Base-by-base conservation (phyloP, 2,113 vertebrate genomes). In the Zapornia atra region DNA sequence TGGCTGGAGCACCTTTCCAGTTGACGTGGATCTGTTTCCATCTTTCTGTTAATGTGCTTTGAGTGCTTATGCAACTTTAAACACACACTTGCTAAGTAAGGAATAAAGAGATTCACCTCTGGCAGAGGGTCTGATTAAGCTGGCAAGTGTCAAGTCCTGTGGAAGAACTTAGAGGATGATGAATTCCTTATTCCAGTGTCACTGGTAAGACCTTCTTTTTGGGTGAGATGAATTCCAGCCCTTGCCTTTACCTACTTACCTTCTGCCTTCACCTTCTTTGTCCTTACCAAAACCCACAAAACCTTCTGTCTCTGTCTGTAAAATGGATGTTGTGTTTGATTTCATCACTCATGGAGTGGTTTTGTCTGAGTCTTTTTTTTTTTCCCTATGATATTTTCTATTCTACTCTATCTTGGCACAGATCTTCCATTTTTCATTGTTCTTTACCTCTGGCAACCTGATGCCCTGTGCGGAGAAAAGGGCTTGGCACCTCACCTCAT, bases 251-350 rank as follows among this genome's bases (percentile, higher is more conserved):
- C 16, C 5, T 42, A 3, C 15, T 65, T 36, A 24, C 3, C 11
- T 64, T 8, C 1, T 34, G 8, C 15, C 6, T 7, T 50, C 60
- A 51, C 10, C 16, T 69, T 89, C 46, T 21, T 36, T 69, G 6
- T 15, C 25, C 42, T 8, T 38, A 11, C 16, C 1, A 2, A 36
- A 71, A 54, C n/a, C 1, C 1, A 5, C 8, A 24, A n/a, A 24
- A 6, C 33, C 24, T 28, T 56, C 21, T 36, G 17, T 38, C 5
- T 24, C 21, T 3, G 2, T 2, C 10, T 57, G 5, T 40, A 61
- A 83, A 76, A 69, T 13, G 6, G 36, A 46, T 4, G 0, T 38
- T 82, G 24, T 33, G 33, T 64, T 75, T 65, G 15, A 15, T 88
- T 82, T 88, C 60, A 28, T 11, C n/a, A 29, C 0, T 22, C n/a